Base-by-base conservation (phyloP, 2,113 vertebrate species). In the Pungitius pungitius region DNA sequence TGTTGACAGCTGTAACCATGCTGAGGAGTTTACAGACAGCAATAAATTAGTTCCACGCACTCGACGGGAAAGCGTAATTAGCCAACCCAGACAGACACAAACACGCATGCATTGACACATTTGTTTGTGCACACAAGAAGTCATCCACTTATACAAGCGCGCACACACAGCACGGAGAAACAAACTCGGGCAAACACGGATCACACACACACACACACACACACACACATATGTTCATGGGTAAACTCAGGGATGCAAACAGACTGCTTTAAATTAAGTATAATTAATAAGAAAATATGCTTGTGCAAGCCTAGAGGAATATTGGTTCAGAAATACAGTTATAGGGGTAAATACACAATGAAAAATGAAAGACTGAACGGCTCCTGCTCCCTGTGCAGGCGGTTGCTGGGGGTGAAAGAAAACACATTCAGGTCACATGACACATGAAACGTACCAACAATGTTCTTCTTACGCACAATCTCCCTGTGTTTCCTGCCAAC, bases 1-100 rank as follows among this genome's bases (percentile, higher is more conserved):
- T 63, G 72, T 75, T 80, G 75, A 87, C 91, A 85, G 73, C 72
- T 89, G 88, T 59, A 78, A 61, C 65, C 77, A 74, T 54, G 83
- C 79, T 63, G 82, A 86, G 78, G 78, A 88, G 88, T 91, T 90
- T 88, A 90, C 84, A 66, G 83, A 90, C 83, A 86, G 78, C 60
- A 77, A 79, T 80, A 81, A 82, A 89, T 91, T 82, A 89, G 80
- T 79, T 82, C 61, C 74, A 87, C 87, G 73, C 86, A 69, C 82
- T 86, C 79, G 7, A 75, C 56, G 45, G 86, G 82, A 82, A 85
- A 79, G 83, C 61, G 3, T 87, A 90, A 91, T 93, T 86, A 91
- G 54, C 57, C 69, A 85, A 70, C 78, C 73, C 40, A 75, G 82
- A 80, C 63, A 84, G 35, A 66, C 39, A 30, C 72, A 73, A 39